Evolutionary conservation across 2,888 invertebrate species (phyloP).

Genomic region (Clanis bilineata): DNA sequence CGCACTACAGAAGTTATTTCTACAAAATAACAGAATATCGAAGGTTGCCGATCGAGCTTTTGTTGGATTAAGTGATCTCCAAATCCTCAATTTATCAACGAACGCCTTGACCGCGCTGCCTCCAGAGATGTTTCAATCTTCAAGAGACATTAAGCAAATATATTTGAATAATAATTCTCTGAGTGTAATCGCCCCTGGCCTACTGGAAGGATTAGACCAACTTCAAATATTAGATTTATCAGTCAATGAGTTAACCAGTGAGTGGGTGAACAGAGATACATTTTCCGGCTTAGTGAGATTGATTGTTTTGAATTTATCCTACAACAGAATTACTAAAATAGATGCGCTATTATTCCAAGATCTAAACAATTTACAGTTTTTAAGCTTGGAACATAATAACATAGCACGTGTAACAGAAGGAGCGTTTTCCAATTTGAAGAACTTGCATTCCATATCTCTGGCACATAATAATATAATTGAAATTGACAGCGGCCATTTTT

Average conservation of each 20-base stretch:
- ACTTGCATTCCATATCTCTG: constrained; percentile 88
- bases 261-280: constrained; percentile 89
- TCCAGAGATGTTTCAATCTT: constrained; percentile 88
- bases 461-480: constrained; percentile 87
- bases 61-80: constrained; percentile 85
- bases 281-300: constrained; percentile 88
- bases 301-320: constrained; percentile 88
- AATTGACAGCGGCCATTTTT: constrained; percentile 87
- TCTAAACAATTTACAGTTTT: constrained; percentile 87
- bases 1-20: constrained; percentile 85
- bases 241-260: constrained; percentile 88
- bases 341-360: constrained; percentile 88
- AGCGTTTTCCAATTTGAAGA: constrained; percentile 88
- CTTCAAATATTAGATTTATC: constrained; percentile 88
- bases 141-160: constrained; percentile 87
- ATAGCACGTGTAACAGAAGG: constrained; percentile 87
- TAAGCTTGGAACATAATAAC: constrained; percentile 88
- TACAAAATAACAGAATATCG: constrained; percentile 90
- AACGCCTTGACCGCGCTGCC: constrained; percentile 90
- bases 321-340: constrained; percentile 87
- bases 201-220: constrained; percentile 88
- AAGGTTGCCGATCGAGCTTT: constrained; percentile 89
- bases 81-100: constrained; percentile 89
- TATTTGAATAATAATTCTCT: constrained; percentile 90
- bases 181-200: constrained; percentile 87